Evolutionary conservation across 2,113 vertebrate species (phyloP), one percentile per base, ranked within the genome.

Genomic region (Pterocles orientalis): DNA sequence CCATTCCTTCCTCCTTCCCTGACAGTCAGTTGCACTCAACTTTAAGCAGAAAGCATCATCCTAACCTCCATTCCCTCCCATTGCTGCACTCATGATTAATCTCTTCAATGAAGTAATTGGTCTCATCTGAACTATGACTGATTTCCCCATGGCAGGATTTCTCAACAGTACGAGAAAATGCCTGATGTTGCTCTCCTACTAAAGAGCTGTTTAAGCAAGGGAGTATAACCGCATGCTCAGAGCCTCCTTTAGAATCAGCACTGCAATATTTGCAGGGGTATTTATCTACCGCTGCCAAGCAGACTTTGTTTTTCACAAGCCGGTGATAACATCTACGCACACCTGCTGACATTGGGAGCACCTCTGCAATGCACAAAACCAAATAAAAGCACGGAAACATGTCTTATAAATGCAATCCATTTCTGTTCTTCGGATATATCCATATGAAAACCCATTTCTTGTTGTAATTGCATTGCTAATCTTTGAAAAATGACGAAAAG

Each of bases 71-170:
- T 29, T 75, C 69, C 54, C 70, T 31, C 20, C 39, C 34, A 24
- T 50, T 84, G n/a, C 66, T 43, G 50, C 71, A 8, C 36, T 90
- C 70, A 11, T 24, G 75, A 86, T 88, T 89, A 80, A 79, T 85
- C 58, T 87, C 93, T 85, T 81, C 88, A 70, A 29, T 71, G 64
- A 88, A 95, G 47, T 84, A 88, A 94, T 45, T 71, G 94, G 88
- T 95, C 93, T 94, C 91, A 78, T 81, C 90, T 96, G 91, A 95
- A 28, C 77, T 69, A 51, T 8, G 23, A 61, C 47, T 80, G 82
- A 86, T 95, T 94, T 92, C 91, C 95, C 93, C 56, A 64, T 36
- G 78, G 95, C 70, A 66, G 71, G 79, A 56, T 92, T 95, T 93
- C 83, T 85, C 66, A 92, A 54, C 80, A 78, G 39, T 2, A 50